Conservation (phyloP, 2,888 invertebrate species). For the Nomada flava region DNA sequence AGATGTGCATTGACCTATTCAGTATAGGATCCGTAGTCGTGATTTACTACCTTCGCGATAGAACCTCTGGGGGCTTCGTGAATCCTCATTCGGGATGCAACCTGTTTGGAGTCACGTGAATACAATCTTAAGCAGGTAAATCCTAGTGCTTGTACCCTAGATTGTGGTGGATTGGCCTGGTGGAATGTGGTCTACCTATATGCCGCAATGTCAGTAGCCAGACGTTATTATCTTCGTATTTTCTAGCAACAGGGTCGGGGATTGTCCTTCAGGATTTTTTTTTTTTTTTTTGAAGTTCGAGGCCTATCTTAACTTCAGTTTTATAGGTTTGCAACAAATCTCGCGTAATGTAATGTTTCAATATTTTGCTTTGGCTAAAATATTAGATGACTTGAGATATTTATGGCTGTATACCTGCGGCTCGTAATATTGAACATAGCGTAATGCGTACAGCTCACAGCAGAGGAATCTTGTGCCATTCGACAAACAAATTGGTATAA, state of each 20-base stretch:
- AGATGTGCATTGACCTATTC: conserved; percentile 78
- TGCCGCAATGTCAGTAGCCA: conserved; percentile 28
- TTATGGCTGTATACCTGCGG: not conserved
- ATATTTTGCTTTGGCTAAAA: not conserved
- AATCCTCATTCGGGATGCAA: conserved; percentile 35
- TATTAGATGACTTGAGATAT: not conserved
- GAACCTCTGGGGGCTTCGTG: conserved; percentile 71
- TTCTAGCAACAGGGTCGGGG: not conserved
- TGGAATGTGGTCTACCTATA: conserved; percentile 35
- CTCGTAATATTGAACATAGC: too few relatives aligned
- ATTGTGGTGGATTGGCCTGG: conserved; percentile 21
- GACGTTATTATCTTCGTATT: not conserved
- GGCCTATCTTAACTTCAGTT: too few relatives aligned
- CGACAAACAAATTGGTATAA: too few relatives aligned
- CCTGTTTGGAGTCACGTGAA: conserved; percentile 62
- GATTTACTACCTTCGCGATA: conserved; percentile 72
- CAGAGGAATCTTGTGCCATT: too few relatives aligned
- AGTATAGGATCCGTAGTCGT: conserved; percentile 74
- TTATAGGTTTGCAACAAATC: too few relatives aligned
- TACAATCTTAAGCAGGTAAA: conserved; percentile 40
- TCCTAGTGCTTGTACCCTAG: conserved; percentile 18
- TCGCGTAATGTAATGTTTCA: not conserved
- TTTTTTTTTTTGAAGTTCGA: not conserved
- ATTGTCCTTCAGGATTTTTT: not conserved
- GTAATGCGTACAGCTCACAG: too few relatives aligned